phyloP scores from a whole-genome alignment of 2,797 vertebrate genomes.

The Prunella strophiata region DNA sequence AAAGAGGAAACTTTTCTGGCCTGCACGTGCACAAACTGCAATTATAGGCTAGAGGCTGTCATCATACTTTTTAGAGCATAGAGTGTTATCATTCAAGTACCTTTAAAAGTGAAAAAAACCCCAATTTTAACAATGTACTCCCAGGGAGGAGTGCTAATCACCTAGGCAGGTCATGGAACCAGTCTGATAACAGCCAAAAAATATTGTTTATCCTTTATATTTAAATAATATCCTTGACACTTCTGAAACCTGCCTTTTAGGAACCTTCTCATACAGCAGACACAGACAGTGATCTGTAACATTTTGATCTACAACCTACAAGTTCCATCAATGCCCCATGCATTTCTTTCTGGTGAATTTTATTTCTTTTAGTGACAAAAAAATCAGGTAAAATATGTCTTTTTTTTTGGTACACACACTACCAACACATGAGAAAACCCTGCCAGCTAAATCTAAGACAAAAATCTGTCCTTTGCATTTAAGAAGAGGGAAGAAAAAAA shows the following conservation, averaged over 20 bases:
- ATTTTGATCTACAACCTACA: neutral
- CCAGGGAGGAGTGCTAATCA: neutral
- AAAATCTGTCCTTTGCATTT: neutral
- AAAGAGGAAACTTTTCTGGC: neutral
- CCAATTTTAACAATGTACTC: neutral
- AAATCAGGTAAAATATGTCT: fast-evolving
- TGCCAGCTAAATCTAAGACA: neutral
- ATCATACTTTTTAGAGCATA: neutral
- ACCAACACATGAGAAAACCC: neutral
- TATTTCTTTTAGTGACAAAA: neutral
- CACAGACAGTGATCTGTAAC: neutral
- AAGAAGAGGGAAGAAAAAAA: neutral
- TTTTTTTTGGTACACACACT: neutral
- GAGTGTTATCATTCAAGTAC: neutral
- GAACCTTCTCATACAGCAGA: neutral
- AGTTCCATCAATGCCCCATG: neutral
- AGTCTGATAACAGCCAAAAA: neutral
- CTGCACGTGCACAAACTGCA: neutral
- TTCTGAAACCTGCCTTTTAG: neutral
- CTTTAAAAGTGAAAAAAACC: neutral
- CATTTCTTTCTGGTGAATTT: neutral
- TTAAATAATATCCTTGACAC: neutral
- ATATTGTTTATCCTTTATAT: neutral
- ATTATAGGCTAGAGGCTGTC: neutral
- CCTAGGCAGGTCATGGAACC: neutral